Evolutionary conservation across 2,113 vertebrate species (phyloP).

Genomic region (Guaruba guarouba): DNA sequence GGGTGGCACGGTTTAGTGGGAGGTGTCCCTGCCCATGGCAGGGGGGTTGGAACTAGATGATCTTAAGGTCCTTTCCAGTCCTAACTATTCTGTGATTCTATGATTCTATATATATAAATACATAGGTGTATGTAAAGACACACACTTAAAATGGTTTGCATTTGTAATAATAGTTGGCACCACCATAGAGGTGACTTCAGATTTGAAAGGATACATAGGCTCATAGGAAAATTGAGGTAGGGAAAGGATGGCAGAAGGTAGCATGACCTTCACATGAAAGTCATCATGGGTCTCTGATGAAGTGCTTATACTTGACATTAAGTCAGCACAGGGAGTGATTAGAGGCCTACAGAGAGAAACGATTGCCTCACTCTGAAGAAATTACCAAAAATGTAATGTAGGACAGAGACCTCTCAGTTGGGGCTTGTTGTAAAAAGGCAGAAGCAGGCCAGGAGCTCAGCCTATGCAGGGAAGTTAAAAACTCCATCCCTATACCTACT

Average conservation of each 20-base stretch:
- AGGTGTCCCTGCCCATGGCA: no score
- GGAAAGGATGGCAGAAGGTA: neutral
- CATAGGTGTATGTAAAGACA: neutral
- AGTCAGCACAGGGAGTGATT: neutral
- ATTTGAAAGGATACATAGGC: neutral
- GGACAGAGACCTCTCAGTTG: neutral
- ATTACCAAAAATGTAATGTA: constrained; percentile 2
- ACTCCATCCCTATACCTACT: neutral
- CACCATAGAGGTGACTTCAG: neutral
- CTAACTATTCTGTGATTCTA: no score
- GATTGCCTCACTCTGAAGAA: neutral
- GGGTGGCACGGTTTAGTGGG: no score
- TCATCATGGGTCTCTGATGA: neutral
- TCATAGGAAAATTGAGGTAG: constrained; percentile 9
- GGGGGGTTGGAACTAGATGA: no score
- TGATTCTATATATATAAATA: neutral
- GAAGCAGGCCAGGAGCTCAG: neutral
- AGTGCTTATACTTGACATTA: neutral
- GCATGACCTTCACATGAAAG: neutral
- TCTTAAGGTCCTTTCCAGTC: no score
- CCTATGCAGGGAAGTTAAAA: neutral
- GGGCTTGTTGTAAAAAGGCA: neutral
- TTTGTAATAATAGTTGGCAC: constrained; percentile 17
- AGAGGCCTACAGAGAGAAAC: constrained; percentile 11
- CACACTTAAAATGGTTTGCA: neutral